phyloP scores from a whole-genome alignment of 2,113 vertebrate species.

The Rhynchopsitta pachyrhyncha region DNA sequence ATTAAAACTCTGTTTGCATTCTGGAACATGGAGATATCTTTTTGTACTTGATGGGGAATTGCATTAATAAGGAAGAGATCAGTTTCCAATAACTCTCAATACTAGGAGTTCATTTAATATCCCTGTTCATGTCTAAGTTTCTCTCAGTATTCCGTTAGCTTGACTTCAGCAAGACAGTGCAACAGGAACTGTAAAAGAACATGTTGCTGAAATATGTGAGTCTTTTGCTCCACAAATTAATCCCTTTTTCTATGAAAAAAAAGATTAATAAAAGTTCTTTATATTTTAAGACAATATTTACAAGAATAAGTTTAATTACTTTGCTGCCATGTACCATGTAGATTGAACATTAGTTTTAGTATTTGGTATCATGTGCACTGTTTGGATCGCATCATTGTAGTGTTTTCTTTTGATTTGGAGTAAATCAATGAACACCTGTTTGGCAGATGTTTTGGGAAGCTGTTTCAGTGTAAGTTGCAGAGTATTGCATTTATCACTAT shows the following conservation, averaged over 20 bases:
- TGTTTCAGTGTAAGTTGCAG: background rate
- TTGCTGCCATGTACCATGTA: background rate
- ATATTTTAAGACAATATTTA: background rate
- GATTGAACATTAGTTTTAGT: background rate
- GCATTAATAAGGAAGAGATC: constrained; percentile 84
- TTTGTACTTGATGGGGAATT: constrained; percentile 72
- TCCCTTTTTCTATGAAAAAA: background rate
- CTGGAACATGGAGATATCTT: constrained; percentile 72
- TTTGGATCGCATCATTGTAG: background rate
- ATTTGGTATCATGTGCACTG: background rate
- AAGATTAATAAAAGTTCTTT: background rate
- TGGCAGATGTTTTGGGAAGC: background rate
- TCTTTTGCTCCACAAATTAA: constrained; percentile 36
- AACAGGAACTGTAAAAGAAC: constrained; percentile 21
- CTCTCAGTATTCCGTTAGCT: background rate
- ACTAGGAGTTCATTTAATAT: constrained; percentile 63
- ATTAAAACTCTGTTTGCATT: constrained; percentile 85
- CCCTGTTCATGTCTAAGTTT: constrained; percentile 27
- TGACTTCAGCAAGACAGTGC: constrained; percentile 2
- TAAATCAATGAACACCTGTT: background rate
- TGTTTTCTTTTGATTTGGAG: background rate
- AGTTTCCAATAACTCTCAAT: constrained; percentile 76
- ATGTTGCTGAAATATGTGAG: background rate
- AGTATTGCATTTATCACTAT: background rate
- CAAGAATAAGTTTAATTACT: background rate